Conservation (phyloP, 2,797 vertebrate genomes). For the Pipistrellus pipistrellus region DNA sequence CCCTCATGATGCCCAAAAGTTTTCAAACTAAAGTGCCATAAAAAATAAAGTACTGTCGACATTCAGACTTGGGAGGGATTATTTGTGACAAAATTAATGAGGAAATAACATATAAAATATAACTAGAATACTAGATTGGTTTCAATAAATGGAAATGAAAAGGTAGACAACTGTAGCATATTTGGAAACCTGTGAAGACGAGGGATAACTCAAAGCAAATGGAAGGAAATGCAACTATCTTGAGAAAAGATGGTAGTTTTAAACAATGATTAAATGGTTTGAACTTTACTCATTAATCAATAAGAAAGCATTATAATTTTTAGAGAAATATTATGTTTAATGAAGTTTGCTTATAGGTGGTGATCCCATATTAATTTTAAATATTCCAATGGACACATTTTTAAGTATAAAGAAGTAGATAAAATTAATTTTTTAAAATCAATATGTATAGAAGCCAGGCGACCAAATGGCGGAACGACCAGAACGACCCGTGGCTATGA, state of each 20-base stretch:
- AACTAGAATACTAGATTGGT: background rate
- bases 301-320: background rate
- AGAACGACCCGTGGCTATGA: too few species aligned
- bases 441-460: too few species aligned
- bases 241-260: background rate
- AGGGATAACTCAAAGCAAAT: background rate
- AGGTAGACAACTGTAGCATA: background rate
- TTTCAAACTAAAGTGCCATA: conserved; percentile 23
- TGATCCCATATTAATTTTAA: background rate
- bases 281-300: background rate
- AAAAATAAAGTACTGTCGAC: conserved; percentile 3
- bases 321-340: background rate
- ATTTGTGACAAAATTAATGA: background rate
- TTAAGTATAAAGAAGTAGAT: background rate
- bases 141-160: conserved; percentile 23
- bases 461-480: too few species aligned
- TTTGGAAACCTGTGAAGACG: background rate
- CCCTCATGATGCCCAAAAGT: background rate
- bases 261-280: background rate
- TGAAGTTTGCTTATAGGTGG: background rate
- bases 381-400: background rate
- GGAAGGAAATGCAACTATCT: background rate
- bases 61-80: background rate
- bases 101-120: conserved; percentile 12
- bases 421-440: background rate